A percentile compares a stretch with the other conserved stretches of the same genome.
phyloP scores from a whole-genome alignment of 2,888 invertebrate genomes.

The Ophion slaviceki region DNA sequence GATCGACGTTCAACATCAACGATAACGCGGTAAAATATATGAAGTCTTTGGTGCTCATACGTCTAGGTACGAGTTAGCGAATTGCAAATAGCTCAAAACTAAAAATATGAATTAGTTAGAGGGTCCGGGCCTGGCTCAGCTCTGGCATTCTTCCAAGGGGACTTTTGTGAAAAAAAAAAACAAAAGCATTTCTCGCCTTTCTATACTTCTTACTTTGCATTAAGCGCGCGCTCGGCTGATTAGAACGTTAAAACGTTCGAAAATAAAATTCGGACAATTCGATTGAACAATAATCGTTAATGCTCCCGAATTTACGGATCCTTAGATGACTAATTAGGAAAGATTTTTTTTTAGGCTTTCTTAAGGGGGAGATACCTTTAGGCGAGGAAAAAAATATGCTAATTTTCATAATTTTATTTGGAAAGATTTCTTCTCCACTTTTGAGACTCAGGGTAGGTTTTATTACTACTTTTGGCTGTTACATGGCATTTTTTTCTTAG shows the following conservation, averaged over 20 bases:
- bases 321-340: no score
- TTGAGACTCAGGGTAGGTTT: no score
- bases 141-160: slow-evolving; percentile 70
- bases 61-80: neutral
- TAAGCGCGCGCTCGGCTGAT: neutral
- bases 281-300: neutral
- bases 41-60: slow-evolving; percentile 34
- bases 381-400: no score
- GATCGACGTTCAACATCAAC: slow-evolving; percentile 15
- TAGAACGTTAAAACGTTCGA: neutral
- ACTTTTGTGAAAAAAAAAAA: slow-evolving; percentile 47
- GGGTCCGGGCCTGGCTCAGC: slow-evolving; percentile 67
- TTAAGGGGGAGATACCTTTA: no score
- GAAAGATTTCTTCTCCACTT: no score
- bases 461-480: no score
- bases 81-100: slow-evolving; percentile 71
- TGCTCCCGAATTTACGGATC: neutral
- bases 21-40: slow-evolving; percentile 3
- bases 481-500: no score
- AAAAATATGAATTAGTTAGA: slow-evolving; percentile 74
- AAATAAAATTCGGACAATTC: neutral
- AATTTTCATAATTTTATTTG: no score
- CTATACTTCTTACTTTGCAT: neutral
- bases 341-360: no score
- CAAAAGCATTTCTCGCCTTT: slow-evolving; percentile 21